phyloP scores from a whole-genome alignment of 2,888 invertebrate species.

The Cybosia mesomella region DNA sequence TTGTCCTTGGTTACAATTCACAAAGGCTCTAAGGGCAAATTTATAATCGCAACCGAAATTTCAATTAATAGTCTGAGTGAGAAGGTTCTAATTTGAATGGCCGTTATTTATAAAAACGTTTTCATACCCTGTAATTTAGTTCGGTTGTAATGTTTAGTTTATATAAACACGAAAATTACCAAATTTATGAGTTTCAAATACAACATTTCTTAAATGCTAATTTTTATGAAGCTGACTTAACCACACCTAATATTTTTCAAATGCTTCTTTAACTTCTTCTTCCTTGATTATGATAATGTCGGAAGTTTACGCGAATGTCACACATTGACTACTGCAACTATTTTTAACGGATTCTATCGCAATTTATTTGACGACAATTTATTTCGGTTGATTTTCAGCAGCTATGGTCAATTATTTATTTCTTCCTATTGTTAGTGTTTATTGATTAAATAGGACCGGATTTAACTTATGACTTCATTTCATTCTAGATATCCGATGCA shows the following conservation, averaged over 20 bases:
- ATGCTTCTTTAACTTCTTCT: too few relatives aligned
- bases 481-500: too few relatives aligned
- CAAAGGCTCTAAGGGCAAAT: conserved; percentile 45
- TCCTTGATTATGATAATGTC: too few relatives aligned
- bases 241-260: background rate
- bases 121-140: conserved; percentile 41
- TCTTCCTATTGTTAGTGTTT: background rate
- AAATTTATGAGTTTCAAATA: conserved; percentile 19
- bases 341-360: too few relatives aligned
- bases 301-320: too few relatives aligned
- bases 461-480: too few relatives aligned
- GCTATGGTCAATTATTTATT: background rate
- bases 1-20: conserved; percentile 62
- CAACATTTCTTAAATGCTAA: conserved; percentile 1
- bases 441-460: background rate
- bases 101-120: conserved; percentile 21
- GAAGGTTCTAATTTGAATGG: conserved; percentile 30
- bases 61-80: conserved; percentile 4
- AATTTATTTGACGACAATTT: too few relatives aligned
- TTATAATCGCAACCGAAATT: conserved; percentile 20
- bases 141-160: conserved; percentile 37
- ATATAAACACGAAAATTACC: conserved; percentile 36
- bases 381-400: too few relatives aligned
- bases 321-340: too few relatives aligned
- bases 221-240: background rate